Evolutionary conservation across 2,113 vertebrate species (phyloP).

Genomic region (Dendropsophus ebraccatus): DNA sequence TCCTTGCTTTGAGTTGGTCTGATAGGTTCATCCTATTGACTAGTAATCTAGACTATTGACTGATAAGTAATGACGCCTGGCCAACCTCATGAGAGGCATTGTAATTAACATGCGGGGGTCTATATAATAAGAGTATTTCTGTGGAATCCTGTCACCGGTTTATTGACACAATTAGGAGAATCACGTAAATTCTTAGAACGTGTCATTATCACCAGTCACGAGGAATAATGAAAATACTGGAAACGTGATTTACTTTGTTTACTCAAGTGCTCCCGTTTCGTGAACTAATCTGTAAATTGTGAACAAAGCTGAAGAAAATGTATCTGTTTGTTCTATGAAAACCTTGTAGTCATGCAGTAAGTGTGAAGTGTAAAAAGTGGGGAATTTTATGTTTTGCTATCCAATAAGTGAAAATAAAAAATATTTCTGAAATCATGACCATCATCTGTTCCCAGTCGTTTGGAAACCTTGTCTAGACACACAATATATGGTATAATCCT

Average conservation of each 20-base stretch:
- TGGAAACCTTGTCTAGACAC: no score
- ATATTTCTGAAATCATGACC: no score
- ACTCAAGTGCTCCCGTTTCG: neutral
- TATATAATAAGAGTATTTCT: neutral
- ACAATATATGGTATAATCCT: no score
- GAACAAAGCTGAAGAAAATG: neutral
- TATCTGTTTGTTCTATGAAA: no score
- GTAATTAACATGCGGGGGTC: constrained; percentile 20
- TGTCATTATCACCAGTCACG: neutral
- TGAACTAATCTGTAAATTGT: neutral
- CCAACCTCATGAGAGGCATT: constrained; percentile 34
- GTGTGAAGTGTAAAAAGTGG: no score
- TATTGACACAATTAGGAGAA: constrained; percentile 1
- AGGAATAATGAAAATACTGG: neutral
- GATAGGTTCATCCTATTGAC: constrained; percentile 28
- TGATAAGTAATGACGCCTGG: constrained; percentile 34
- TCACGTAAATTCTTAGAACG: neutral
- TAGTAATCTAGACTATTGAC: constrained; percentile 51
- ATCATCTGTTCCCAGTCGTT: no score
- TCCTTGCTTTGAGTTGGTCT: neutral
- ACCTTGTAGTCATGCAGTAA: no score
- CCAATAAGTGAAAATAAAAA: no score
- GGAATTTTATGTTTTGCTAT: no score
- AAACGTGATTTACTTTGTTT: neutral
- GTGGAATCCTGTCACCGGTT: neutral